phyloP scores from a whole-genome alignment of 2,888 invertebrate genomes.

The Aspidiotus rigidus region DNA sequence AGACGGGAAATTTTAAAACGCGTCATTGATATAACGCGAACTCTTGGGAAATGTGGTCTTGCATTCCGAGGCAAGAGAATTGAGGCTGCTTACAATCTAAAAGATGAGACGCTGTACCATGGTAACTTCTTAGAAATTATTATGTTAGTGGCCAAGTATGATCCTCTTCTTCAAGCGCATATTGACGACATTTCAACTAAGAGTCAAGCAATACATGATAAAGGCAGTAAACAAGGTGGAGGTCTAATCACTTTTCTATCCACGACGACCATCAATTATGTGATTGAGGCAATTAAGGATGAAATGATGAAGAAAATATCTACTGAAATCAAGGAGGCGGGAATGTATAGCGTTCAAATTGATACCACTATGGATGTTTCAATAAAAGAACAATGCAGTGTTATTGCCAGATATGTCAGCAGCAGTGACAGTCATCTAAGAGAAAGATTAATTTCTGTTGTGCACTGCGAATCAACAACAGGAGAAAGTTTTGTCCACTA shows the following conservation, averaged over 20 bases:
- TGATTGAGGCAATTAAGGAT: not conserved
- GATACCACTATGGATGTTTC: conserved; percentile 7
- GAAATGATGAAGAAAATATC: not conserved
- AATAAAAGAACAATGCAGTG: conserved; percentile 7
- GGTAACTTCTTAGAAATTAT: conserved; percentile 24
- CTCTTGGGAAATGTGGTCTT: conserved; percentile 6
- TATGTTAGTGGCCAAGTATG: conserved; percentile 6
- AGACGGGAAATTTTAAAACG: conserved; percentile 3
- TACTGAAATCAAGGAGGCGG: not conserved
- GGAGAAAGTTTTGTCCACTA: conserved; percentile 3
- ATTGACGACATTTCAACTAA: conserved; percentile 3
- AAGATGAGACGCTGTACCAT: conserved; percentile 10
- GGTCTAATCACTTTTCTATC: conserved; percentile 3
- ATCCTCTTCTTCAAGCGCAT: conserved; percentile 6
- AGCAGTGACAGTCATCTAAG: not conserved
- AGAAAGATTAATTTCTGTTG: not conserved
- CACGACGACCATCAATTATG: not conserved
- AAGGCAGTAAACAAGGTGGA: conserved; percentile 14
- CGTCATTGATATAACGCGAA: conserved; percentile 9
- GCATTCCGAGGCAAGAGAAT: conserved; percentile 9
- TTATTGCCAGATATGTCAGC: not conserved
- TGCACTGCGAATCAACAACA: conserved; percentile 4
- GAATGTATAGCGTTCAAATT: conserved; percentile 7
- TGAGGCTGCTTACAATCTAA: conserved; percentile 15
- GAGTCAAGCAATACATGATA: not conserved